phyloP scores from a whole-genome alignment of 1,140 invertebrate genomes.

The Heliconius hewitsoni region DNA sequence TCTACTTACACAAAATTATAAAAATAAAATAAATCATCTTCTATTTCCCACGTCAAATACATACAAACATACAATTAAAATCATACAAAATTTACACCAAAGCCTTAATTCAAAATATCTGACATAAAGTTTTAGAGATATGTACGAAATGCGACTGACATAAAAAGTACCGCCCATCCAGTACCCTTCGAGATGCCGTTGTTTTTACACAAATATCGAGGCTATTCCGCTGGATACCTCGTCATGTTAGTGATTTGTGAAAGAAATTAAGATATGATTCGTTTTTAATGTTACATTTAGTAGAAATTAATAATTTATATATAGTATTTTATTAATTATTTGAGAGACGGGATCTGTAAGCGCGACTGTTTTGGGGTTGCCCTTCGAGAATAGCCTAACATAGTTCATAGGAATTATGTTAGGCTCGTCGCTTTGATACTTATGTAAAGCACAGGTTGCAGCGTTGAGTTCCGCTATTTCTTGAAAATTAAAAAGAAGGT shows the following conservation, averaged over 20 bases:
- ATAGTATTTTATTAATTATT: too few species aligned
- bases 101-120: constrained; percentile 23
- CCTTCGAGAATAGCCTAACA: too few species aligned
- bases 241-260: background rate
- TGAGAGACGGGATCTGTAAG: too few species aligned
- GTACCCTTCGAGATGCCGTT: constrained; percentile 15
- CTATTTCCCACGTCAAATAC: background rate
- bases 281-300: background rate
- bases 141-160: constrained; percentile 15
- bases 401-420: too few species aligned
- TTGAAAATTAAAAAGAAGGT: too few species aligned
- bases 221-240: background rate
- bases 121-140: constrained; percentile 21
- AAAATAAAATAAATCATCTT: background rate
- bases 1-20: too few species aligned
- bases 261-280: constrained; percentile 20
- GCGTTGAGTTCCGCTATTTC: too few species aligned
- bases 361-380: too few species aligned
- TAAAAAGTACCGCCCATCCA: constrained; percentile 21
- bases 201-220: constrained; percentile 22
- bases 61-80: background rate
- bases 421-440: too few species aligned
- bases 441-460: too few species aligned
- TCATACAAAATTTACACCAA: constrained; percentile 12
- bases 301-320: background rate